Conservation (phyloP, 2,113 vertebrate species). For the Albula glossodonta region DNA sequence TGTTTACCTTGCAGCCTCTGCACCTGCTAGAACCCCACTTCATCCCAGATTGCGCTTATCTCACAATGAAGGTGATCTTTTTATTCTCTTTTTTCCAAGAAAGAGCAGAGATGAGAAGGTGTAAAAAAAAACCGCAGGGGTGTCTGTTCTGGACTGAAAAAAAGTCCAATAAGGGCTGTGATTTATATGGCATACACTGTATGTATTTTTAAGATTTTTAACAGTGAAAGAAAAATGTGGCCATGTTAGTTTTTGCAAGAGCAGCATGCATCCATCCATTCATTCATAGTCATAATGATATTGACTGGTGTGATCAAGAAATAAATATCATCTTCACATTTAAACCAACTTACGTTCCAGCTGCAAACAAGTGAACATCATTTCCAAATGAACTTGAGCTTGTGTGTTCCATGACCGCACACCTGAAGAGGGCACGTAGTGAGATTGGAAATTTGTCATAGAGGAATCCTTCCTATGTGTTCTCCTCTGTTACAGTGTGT, state of each 20-base stretch:
- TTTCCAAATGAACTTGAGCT: neutral
- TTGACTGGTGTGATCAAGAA: too few relatives aligned
- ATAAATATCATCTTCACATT: too few relatives aligned
- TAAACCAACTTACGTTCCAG: too few relatives aligned
- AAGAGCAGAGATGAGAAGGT: too few relatives aligned
- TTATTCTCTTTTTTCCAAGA: neutral
- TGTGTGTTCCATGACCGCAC: neutral
- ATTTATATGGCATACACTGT: too few relatives aligned
- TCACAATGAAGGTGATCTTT: constrained; percentile 67
- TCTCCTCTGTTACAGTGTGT: constrained; percentile 66
- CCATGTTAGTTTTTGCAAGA: too few relatives aligned
- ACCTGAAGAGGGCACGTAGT: neutral
- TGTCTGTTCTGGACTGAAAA: too few relatives aligned
- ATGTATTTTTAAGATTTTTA: too few relatives aligned
- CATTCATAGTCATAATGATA: too few relatives aligned
- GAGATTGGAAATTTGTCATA: neutral
- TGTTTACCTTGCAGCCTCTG: constrained; percentile 51
- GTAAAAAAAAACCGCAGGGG: too few relatives aligned
- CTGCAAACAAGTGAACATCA: neutral
- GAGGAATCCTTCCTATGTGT: neutral
- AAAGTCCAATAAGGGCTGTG: neutral
- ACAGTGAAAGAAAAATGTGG: too few relatives aligned
- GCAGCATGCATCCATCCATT: too few relatives aligned
- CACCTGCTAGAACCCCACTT: constrained; percentile 60
- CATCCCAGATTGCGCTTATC: constrained; percentile 60